Evolutionary conservation across 1,140 invertebrate species (phyloP).

Genomic region (Pogonomyrmex barbatus): DNA sequence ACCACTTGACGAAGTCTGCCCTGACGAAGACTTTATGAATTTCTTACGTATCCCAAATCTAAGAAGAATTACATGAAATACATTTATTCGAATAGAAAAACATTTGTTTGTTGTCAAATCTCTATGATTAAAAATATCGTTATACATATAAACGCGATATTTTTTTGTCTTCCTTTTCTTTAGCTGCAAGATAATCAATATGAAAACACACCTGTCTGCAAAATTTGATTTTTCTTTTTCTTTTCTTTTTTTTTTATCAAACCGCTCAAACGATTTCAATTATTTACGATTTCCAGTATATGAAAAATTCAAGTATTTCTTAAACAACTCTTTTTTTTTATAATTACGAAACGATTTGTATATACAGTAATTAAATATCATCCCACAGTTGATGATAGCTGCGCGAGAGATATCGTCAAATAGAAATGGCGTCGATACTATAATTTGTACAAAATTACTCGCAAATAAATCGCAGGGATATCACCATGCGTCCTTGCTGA

Average conservation of each 20-base stretch:
- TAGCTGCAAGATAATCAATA: constrained; percentile 57
- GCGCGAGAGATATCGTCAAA: constrained; percentile 45
- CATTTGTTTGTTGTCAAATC: constrained; percentile 28
- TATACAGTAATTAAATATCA: constrained; percentile 78
- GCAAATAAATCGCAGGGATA: constrained; percentile 67
- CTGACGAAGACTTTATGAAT: constrained; percentile 10
- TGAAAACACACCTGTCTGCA: constrained; percentile 35
- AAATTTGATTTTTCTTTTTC: constrained; percentile 59
- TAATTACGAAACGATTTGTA: constrained; percentile 81
- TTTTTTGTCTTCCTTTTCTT: constrained; percentile 8
- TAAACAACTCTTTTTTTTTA: constrained; percentile 72
- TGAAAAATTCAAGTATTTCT: constrained; percentile 61
- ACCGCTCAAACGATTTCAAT: constrained; percentile 39
- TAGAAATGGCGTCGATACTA: constrained; percentile 63
- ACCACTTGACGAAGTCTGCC: constrained; percentile 46
- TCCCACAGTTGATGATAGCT: constrained; percentile 48
- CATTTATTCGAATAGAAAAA: constrained; percentile 56
- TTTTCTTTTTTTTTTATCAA: constrained; percentile 33
- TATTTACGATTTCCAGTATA: constrained; percentile 10
- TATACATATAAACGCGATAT: constrained; percentile 47
- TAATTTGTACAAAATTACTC: constrained; percentile 73
- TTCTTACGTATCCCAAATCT: constrained; percentile 43
- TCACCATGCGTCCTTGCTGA: constrained; percentile 50
- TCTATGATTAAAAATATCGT: constrained; percentile 55
- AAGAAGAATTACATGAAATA: constrained; percentile 45